phyloP scores from a whole-genome alignment of 2,797 vertebrate species.

The Australoheros facetus region DNA sequence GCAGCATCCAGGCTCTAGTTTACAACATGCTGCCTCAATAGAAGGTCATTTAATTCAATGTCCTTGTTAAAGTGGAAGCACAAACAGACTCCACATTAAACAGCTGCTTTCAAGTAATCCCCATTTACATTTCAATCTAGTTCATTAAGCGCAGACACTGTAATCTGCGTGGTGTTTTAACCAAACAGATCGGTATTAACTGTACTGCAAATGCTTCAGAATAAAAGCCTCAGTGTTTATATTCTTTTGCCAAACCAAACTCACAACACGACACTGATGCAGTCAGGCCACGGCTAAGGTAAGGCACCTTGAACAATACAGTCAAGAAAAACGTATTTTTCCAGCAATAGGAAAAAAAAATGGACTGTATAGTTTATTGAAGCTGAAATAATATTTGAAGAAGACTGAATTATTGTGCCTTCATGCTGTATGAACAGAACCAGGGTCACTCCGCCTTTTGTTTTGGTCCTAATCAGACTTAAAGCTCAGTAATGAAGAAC shows the following conservation, averaged over 20 bases:
- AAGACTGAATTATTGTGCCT: not conserved
- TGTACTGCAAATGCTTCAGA: conserved; percentile 9
- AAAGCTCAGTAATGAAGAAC: not conserved
- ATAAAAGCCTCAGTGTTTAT: conserved; percentile 13
- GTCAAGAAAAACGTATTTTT: conserved; percentile 12
- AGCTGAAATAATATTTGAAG: not conserved
- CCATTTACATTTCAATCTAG: conserved; percentile 68
- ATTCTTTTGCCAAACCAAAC: conserved; percentile 1
- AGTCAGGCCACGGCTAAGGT: not conserved
- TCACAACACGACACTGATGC: not conserved
- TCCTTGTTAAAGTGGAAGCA: conserved; percentile 58
- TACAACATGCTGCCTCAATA: not conserved
- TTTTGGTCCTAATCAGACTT: not conserved
- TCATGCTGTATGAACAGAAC: not conserved
- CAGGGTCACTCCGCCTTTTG: not conserved
- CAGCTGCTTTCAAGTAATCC: conserved; percentile 68
- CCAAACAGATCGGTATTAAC: conserved; percentile 1
- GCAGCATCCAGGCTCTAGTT: not conserved
- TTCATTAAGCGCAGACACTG: conserved; percentile 55
- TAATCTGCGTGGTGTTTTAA: conserved; percentile 47
- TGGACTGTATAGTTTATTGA: not conserved
- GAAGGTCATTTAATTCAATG: conserved; percentile 45
- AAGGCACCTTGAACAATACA: conserved; percentile 47
- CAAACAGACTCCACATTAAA: conserved; percentile 66
- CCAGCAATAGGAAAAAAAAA: conserved; percentile 1